Evolutionary conservation across 2,888 invertebrate genomes (phyloP), one percentile per base, ranked within the genome.

Genomic region (Chesias legatella): DNA sequence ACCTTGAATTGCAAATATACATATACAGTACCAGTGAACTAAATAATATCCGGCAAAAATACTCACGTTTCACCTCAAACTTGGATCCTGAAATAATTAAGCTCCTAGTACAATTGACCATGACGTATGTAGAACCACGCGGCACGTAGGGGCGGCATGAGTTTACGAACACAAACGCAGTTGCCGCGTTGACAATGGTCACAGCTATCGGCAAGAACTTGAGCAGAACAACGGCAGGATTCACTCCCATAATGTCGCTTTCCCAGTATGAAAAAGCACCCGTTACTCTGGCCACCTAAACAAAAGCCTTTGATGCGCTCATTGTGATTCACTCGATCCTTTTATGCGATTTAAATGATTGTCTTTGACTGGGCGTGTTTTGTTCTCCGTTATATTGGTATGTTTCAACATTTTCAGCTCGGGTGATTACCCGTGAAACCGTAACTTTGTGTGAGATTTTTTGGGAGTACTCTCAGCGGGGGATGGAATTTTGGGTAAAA

Each of bases 261-360:
- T 83, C 84, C 77, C 77, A 83, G 55, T 78, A 82, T 1, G 72
- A 60, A 52, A 83, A 81, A 20, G 85, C 73, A 6, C 79, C 75
- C 8, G 69, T 73, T 58, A 85, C 65, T 63, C 85, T 72, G 9
- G 78, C 67, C 37, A 85, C 75, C 86, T 86, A 52, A 37, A 65
- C 56, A 63, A 59, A 47, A 21, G 43, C 28, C 33, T 34, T 39
- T 45, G 33, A 31, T 38, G 34, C 31, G 31, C 26, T 20, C 20
- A 33, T 43, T 39, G 44, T 37, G 38, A 24, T 28, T 39, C 33
- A 33, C 28, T 45, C 43, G 37, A 32, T 48, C 34, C 44, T 38
- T 40, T 30, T 27, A 27, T 32, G 30, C 33, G 31, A 28, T 32
- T 39, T 28, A 7, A 38, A 33, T 22, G 22, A 50, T 44, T 39